phyloP scores from a whole-genome alignment of 2,888 invertebrate species.

The Amblyjoppa fuscipennis region DNA sequence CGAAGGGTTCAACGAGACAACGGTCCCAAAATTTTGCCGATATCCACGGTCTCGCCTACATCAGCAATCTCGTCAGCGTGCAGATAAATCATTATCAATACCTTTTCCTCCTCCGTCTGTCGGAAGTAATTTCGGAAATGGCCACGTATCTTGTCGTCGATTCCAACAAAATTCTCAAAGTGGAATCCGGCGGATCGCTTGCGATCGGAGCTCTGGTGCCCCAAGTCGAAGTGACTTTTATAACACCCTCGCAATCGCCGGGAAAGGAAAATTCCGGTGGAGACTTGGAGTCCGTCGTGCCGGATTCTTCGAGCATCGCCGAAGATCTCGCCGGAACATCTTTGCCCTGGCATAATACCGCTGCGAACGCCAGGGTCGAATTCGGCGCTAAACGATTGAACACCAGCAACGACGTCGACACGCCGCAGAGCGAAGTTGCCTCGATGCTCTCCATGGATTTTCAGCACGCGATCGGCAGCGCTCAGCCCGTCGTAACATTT shows the following conservation, averaged over 20 bases:
- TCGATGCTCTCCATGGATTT: constrained; percentile 84
- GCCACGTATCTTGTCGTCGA: constrained; percentile 93
- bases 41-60: constrained; percentile 93
- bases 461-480: constrained; percentile 65
- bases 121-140: constrained; percentile 93
- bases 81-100: constrained; percentile 98
- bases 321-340: constrained; percentile 87
- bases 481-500: constrained; percentile 81
- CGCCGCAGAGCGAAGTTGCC: constrained; percentile 83
- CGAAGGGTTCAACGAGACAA: constrained; percentile 75
- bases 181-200: constrained; percentile 86
- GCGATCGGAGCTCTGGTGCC: constrained; percentile 93
- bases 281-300: constrained; percentile 93
- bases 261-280: constrained; percentile 94
- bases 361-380: constrained; percentile 77
- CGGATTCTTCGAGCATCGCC: constrained; percentile 94
- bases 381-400: constrained; percentile 80
- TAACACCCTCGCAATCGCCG: constrained; percentile 93
- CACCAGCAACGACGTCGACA: constrained; percentile 80
- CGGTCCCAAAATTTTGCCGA: constrained; percentile 86
- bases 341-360: constrained; percentile 75
- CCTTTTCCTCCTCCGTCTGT: constrained; percentile 93
- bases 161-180: constrained; percentile 90
- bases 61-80: constrained; percentile 93
- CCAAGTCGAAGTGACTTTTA: constrained; percentile 94